Percentiles rank a stretch among this genome's conserved stretches.
Conservation (phyloP, 2,797 vertebrate genomes). For the Apodemus agrarius region DNA sequence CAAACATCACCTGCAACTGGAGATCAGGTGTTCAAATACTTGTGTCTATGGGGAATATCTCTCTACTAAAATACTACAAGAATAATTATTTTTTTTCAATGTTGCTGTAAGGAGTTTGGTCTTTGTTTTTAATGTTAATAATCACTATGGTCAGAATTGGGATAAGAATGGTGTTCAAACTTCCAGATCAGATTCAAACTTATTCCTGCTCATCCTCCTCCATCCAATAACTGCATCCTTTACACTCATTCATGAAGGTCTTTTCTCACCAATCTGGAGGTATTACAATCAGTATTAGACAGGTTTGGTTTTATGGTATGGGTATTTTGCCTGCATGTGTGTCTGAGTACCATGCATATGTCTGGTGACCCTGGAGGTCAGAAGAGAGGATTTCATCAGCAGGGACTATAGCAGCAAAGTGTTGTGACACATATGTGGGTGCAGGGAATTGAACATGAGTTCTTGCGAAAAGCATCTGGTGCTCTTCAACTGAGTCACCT, state of each 20-base stretch:
- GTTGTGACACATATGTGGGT: neutral
- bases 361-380: neutral
- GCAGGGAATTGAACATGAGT: neutral
- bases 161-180: neutral
- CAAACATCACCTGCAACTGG: neutral
- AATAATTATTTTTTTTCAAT: neutral
- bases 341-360: neutral
- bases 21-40: neutral
- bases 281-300: neutral
- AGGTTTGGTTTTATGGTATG: neutral
- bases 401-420: neutral
- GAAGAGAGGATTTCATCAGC: neutral
- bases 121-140: neutral
- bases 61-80: neutral
- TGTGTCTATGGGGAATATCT: neutral
- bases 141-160: neutral
- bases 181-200: neutral
- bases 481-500: neutral
- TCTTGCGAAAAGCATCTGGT: neutral
- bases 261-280: neutral
- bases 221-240: neutral
- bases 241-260: accelerated
- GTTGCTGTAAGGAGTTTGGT: neutral
- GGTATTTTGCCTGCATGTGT: neutral
- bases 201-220: neutral